Percentiles rank a stretch among this genome's conserved stretches.
These are phyloP conservation scores for Borostomias antarcticus DNA, from an alignment of 2,797 vertebrate genomes.

Conservation along the genomic window DNA sequence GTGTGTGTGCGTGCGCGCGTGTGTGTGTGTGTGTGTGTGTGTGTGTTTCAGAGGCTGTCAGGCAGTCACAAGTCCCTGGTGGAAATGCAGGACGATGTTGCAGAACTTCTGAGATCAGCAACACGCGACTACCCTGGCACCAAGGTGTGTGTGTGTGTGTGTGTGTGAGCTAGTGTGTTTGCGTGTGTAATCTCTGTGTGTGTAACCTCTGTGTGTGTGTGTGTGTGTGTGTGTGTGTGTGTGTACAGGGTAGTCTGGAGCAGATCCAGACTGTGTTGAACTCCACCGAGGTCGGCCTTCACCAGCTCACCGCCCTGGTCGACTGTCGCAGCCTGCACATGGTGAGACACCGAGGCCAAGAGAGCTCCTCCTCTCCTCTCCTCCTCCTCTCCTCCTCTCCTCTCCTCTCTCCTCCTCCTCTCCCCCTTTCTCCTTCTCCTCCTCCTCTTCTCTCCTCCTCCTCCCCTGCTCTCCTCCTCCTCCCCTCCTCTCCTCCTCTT, in stretches of 20 bases:
- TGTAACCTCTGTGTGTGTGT: slow-evolving; percentile 21
- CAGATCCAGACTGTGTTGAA: slow-evolving; percentile 89
- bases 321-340: slow-evolving; percentile 94
- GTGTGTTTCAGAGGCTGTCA: slow-evolving; percentile 83
- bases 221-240: slow-evolving; percentile 17
- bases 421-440: too few relatives aligned
- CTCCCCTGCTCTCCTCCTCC: too few relatives aligned
- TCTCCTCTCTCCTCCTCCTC: too few relatives aligned
- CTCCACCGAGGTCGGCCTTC: slow-evolving; percentile 88
- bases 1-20: slow-evolving; percentile 8
- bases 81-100: slow-evolving; percentile 92
- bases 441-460: too few relatives aligned
- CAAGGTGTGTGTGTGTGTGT: slow-evolving; percentile 75
- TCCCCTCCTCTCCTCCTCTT: not conserved
- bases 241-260: slow-evolving; percentile 75
- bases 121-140: slow-evolving; percentile 82
- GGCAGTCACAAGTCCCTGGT: slow-evolving; percentile 93
- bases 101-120: slow-evolving; percentile 82
- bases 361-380: too few relatives aligned
- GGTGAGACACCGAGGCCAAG: slow-evolving; percentile 80
- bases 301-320: slow-evolving; percentile 92
- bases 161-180: slow-evolving; percentile 11
- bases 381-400: too few relatives aligned
- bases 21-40: slow-evolving; percentile 8
- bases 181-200: not conserved